Base-by-base conservation (phyloP, 2,797 vertebrate species). In the Danio jaintianensis region DNA sequence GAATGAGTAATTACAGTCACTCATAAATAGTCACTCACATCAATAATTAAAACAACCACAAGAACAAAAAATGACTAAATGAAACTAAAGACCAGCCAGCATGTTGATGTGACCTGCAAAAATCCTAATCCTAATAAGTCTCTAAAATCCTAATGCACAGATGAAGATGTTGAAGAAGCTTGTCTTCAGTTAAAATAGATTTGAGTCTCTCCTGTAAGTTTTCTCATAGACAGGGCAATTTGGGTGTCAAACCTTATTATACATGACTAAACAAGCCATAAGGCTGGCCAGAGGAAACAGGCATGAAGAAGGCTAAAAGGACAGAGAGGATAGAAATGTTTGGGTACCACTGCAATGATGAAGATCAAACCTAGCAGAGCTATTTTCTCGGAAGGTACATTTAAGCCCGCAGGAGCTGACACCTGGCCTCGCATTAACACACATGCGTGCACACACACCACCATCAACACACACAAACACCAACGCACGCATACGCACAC, bases 281-380 rank as follows among this genome's bases (percentile, higher is more conserved):
- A 13, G 6, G 42, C 4, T 9, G 47, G 50, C 10, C 16, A 61
- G 36, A 61, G 10, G 15, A 52, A 85, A 82, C 38, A 13, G 42
- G 63, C 67, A 77, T 52, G 16, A 61, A 36, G 11, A 2, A 47
- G 67, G 53, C 36, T 36, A 59, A 85, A 29, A 76, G 75, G 50
- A 69, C 55, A 0, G 36, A 52, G 56, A 69, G 4, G 29, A 38
- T 71, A 53, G 36, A 69, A 64, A 85, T 58, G 22, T 78, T 48
- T 56, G 58, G 45, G 20, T 13, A 18, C 42, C 9, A 45, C 4
- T 61, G 56, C 56, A 72, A 42, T 71, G 67, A 64, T 53, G 43
- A 43, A 40, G 69, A 74, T 79, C 76, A 79, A 74, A 62, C 52
- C 38, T 36, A 38, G 29, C 53, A 80, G 67, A 79, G 55, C 36